phyloP scores from a whole-genome alignment of 2,888 invertebrate genomes.

The Andrena dorsata region DNA sequence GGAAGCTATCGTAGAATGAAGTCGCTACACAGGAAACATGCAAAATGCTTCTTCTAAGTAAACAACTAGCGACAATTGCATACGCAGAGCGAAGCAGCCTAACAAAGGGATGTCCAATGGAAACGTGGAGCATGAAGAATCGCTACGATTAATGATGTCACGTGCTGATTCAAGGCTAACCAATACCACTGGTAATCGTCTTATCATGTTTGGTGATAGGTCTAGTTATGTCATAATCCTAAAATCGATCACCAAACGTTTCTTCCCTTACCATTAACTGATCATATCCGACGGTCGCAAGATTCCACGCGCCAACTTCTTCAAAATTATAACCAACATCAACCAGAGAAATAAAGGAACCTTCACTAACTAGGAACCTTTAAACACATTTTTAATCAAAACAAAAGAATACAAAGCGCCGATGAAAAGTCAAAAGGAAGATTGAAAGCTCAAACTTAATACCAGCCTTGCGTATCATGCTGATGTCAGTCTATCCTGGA shows the following conservation, averaged over 20 bases:
- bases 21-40: neutral
- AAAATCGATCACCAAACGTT: constrained; percentile 40
- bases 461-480: too few species aligned
- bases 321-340: neutral
- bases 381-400: neutral
- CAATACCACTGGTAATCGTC: constrained; percentile 38
- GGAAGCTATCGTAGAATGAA: neutral
- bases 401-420: too few species aligned
- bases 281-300: neutral
- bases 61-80: constrained; percentile 14
- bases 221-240: constrained; percentile 49
- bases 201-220: constrained; percentile 26
- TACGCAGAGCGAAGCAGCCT: constrained; percentile 9
- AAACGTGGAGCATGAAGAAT: constrained; percentile 12
- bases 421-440: too few species aligned
- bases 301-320: neutral
- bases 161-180: constrained; percentile 45
- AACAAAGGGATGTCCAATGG: constrained; percentile 7
- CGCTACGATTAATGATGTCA: constrained; percentile 33
- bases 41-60: neutral
- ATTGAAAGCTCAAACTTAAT: too few species aligned
- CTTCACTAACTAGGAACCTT: neutral
- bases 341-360: neutral
- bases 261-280: neutral
- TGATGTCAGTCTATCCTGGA: too few species aligned